A percentile compares a stretch with the other conserved stretches of the same genome.
These are phyloP conservation scores for Graptemys geographica DNA, from an alignment of 2,797 vertebrate species.

Conservation along the genomic window DNA sequence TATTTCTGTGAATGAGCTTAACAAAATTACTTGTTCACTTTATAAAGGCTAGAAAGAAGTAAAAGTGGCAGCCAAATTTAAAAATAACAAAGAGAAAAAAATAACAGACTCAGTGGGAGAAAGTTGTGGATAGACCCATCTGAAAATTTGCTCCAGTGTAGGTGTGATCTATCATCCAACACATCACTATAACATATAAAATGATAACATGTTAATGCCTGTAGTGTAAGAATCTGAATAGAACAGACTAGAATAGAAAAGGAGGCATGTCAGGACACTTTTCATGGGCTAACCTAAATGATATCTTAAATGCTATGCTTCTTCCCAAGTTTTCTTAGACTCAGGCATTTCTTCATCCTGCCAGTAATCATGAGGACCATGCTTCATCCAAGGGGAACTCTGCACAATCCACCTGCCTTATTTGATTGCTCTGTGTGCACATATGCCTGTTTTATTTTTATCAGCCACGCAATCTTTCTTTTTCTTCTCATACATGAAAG, in stretches of 20 bases:
- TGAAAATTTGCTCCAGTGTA: neutral
- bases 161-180: neutral
- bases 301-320: neutral
- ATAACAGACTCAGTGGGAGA: neutral
- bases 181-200: neutral
- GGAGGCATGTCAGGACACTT: neutral
- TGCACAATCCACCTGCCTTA: conserved; percentile 32
- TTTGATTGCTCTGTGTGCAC: neutral
- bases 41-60: neutral
- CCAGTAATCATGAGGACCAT: neutral
- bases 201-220: neutral
- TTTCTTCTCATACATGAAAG: conserved; percentile 57
- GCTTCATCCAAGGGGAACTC: conserved; percentile 47
- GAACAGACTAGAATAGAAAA: neutral
- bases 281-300: neutral
- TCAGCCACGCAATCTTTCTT: neutral
- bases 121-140: neutral
- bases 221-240: neutral
- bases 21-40: neutral
- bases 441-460: neutral
- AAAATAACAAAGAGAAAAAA: neutral
- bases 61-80: neutral
- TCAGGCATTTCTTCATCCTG: neutral
- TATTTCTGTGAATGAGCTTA: neutral
- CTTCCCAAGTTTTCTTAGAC: neutral